Evolutionary conservation across 2,113 vertebrate genomes (phyloP).

Genomic region (Triplophysa siluroides): DNA sequence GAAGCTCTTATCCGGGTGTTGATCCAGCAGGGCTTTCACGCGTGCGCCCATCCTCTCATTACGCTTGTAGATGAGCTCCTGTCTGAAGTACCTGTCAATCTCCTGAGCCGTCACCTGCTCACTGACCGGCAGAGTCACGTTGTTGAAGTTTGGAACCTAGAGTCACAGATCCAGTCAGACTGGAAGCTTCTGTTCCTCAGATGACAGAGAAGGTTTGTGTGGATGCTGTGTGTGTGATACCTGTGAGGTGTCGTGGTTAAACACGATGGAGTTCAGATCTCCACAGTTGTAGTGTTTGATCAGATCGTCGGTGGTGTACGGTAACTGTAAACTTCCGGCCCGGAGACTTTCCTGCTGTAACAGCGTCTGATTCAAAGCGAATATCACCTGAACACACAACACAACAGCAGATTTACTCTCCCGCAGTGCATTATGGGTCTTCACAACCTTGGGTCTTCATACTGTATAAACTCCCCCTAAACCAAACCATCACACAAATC

Average conservation of each 20-base stretch:
- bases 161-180: background rate
- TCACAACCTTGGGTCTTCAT: background rate
- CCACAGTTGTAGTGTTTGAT: constrained; percentile 90
- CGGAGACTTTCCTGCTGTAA: constrained; percentile 85
- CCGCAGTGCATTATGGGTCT: constrained; percentile 19
- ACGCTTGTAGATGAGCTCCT: constrained; percentile 87
- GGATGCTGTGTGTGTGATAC: constrained; percentile 55
- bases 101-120: constrained; percentile 84
- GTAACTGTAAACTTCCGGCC: constrained; percentile 80
- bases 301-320: constrained; percentile 84
- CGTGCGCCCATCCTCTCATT: constrained; percentile 84
- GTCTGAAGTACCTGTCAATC: constrained; percentile 86
- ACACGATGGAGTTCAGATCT: constrained; percentile 87
- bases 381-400: constrained; percentile 73
- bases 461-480: no score
- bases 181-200: no score
- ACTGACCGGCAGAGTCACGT: constrained; percentile 78
- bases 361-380: constrained; percentile 89
- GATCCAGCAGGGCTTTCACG: constrained; percentile 80
- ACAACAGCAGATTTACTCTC: background rate
- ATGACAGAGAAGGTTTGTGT: no score
- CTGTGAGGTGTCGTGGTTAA: constrained; percentile 86
- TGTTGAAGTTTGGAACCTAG: constrained; percentile 86
- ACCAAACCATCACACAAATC: no score
- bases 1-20: constrained; percentile 84